These are phyloP conservation scores for Stramonita haemastoma DNA, from an alignment of 2,888 invertebrate genomes.

Conservation along the genomic window DNA sequence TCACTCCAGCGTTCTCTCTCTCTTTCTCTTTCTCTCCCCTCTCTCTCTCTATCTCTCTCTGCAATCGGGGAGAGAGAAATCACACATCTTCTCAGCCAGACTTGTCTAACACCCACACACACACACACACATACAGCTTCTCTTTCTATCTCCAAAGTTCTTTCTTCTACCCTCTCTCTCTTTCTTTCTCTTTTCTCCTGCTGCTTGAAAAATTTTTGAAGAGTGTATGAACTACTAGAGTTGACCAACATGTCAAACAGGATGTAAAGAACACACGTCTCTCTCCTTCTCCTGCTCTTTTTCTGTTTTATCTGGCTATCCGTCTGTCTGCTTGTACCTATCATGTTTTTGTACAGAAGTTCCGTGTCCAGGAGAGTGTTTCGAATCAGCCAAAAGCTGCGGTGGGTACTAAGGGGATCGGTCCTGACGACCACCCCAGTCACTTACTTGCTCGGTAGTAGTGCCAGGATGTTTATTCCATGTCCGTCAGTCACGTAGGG, in stretches of 20 bases:
- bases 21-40: background rate
- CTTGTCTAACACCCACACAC: too few relatives aligned
- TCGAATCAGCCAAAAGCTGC: conserved; percentile 46
- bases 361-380: conserved; percentile 35
- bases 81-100: too few relatives aligned
- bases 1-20: conserved; percentile 44
- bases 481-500: background rate
- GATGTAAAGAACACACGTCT: conserved; percentile 19
- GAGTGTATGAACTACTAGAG: conserved; percentile 48
- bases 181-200: conserved; percentile 13
- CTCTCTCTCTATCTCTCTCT: background rate
- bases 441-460: background rate
- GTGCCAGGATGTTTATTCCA: background rate
- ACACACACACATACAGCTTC: background rate
- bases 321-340: conserved; percentile 52
- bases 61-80: conserved; percentile 10
- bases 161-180: background rate
- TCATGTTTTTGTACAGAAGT: conserved; percentile 49
- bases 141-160: background rate
- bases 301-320: background rate
- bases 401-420: conserved; percentile 18
- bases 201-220: conserved; percentile 49
- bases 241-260: conserved; percentile 48
- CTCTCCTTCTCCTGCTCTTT: conserved; percentile 6
- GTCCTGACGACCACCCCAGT: background rate